These are phyloP conservation scores for Catharus ustulatus DNA, from an alignment of 2,797 vertebrate genomes.

Conservation along the genomic window DNA sequence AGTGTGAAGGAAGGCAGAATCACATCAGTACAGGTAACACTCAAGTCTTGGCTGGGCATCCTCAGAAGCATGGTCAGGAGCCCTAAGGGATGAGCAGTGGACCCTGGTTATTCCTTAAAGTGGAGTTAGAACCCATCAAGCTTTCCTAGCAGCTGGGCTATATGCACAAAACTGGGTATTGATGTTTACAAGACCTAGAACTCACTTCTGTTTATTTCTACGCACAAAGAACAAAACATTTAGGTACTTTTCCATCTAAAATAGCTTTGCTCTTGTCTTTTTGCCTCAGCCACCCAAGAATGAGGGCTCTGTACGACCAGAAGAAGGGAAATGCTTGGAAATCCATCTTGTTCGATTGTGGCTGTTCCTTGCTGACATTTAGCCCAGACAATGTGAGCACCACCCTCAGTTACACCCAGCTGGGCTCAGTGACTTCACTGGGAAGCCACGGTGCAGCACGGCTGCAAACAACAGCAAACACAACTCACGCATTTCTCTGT, in stretches of 20 bases:
- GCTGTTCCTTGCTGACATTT: conserved; percentile 48
- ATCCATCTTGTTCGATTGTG: not conserved
- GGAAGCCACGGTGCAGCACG: not conserved
- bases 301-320: not conserved
- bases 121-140: not conserved
- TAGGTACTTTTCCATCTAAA: conserved; percentile 31
- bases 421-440: conserved; percentile 49
- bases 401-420: conserved; percentile 60
- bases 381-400: conserved; percentile 45
- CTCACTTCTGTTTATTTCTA: not conserved
- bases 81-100: not conserved
- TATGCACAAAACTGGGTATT: not conserved
- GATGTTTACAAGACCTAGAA: not conserved
- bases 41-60: not conserved
- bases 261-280: not conserved
- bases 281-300: not conserved
- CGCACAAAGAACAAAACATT: conserved; percentile 9
- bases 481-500: not conserved
- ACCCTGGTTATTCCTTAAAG: not conserved
- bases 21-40: not conserved
- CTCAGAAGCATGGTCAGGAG: not conserved
- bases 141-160: not conserved
- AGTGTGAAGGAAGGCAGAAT: not conserved
- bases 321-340: conserved; percentile 36
- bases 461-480: conserved; percentile 5